Base-by-base conservation (phyloP, 2,113 vertebrate species). In the Balaeniceps rex region DNA sequence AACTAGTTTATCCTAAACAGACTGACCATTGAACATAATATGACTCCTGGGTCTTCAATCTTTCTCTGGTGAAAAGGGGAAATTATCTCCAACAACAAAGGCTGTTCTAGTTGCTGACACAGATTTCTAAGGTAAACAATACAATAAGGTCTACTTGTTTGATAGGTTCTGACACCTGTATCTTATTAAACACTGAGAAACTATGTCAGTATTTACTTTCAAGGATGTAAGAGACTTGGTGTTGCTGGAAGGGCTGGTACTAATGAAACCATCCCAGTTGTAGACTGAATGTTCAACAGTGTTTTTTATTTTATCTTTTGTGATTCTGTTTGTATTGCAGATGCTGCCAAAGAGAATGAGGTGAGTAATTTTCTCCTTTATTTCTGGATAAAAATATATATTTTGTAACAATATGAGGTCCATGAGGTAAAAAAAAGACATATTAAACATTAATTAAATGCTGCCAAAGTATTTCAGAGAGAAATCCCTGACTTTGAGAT, bases 301-400 rank as follows among this genome's bases (percentile, higher is more conserved):
- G 14, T 1, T 6, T 49, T 83, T 90, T 36, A 87, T 81, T 80
- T 79, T 61, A 63, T 55, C 54, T 85, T 79, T 47, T n/a, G 19
- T 90, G 14, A 38, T 72, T 91, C 52, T 94, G 84, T 83, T 94
- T 88, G 15, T 38, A 18, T 90, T 95, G 24, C 79, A 97, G 94
- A 60, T 64, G 91, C 78, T 90, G 87, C 38, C 19, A 7, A 78
- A 14, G 4, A 47, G 21, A 12, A 72, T 21, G 89, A 91, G 66
- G 97, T 96, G 61, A 96, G 94, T 82, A 33, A 74, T 47, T 78
- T 69, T 87, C 34, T 76, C 33, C 12, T 92, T 72, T 72, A 49
- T 60, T 83, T 82, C 51, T 61, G 11, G 19, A 40, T 86, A 68
- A 81, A 83, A 76, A 54, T 5, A 72, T 4, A 19, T 22, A 29